Evolutionary conservation across 2,113 vertebrate genomes (phyloP), one percentile per base, ranked within the genome.

Genomic region (Brachirus orientalis): DNA sequence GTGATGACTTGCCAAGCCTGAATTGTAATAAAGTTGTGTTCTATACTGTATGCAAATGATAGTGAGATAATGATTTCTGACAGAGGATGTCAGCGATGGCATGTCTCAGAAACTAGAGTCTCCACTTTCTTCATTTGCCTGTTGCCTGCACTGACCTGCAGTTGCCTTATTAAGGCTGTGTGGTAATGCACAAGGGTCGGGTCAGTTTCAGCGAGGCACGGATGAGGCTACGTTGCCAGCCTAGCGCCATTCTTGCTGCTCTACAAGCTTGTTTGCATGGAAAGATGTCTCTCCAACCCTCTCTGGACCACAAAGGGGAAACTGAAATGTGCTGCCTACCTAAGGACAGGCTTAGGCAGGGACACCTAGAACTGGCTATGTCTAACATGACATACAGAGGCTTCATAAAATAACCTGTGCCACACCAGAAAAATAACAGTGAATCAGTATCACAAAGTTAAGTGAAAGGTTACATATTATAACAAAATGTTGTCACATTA

Each of bases 211-310:
- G 79, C 1, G 57, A 72, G 69, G 75, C 72, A 14, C 54, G 62
- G 73, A 53, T 28, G 74, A 63, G 77, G 86, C 84, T 90, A 80
- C 79, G 82, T 84, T 82, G 76, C 80, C 77, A 82, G 87, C 88
- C 86, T 62, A 33, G 46, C 83, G 89, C 86, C 68, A 64, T 85
- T 65, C 50, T 69, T 19, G 66, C 59, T 81, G 79, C 87, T 86
- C 80, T 33, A 72, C 65, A 70, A 80, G 82, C 80, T 85, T 80
- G 79, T 79, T 67, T 69, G 77, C 78, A 57, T 37, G 54, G 64
- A 61, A 65, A 65, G 62, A 60, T 65, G 10, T 62, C 69, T 37
- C 78, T 52, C 38, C 38, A 73, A 73, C 64, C 63, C 64, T 78
- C 79, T 40, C 19, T 2, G 71, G 86, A 80, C 71, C 66, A 74